Base-by-base conservation (phyloP, 2,797 vertebrate genomes). In the Eospalax fontanierii region DNA sequence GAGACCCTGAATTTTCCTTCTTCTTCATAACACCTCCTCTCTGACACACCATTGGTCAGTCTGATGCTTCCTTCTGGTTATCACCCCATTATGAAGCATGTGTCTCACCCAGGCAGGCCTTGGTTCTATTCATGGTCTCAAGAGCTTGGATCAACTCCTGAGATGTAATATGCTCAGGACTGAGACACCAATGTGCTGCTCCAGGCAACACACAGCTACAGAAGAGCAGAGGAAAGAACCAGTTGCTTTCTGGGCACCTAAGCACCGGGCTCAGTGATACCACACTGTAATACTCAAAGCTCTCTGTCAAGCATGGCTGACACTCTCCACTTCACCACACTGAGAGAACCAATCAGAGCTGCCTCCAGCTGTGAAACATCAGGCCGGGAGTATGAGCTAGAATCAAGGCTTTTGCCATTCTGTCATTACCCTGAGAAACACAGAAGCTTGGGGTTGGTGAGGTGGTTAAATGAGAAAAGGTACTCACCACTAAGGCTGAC, bases 151-250 rank as follows among this genome's bases (percentile, higher is more conserved):
- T 78, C 26, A 3, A 54, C 12, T 33, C 71, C 10, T 40, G 71
- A 86, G 28, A 76, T 22, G 26, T 2, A 88, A 33, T 6, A 21
- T 0, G 26, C 40, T 90, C 38, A 78, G 59, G 4, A 74, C 12
- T 26, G 2, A 76, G 46, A 26, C 21, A 73, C 21, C 35, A 14
- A 7, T 5, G 33, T 50, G 19, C 71, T 33, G 50, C 46, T 6
- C 24, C 0, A 0, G 2, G 22, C 28, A 11, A 24, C 1, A 0
- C 21, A 38, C 19, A 22, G 43, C 24, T 16, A 65, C 26, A n/a
- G 14, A 54, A 19, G 30, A 63, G 12, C 0, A 15, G 28, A 8
- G 63, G 18, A 38, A 70, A 74, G 15, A 19, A 38, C 15, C 71
- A 22, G 14, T 4, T 54, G 26, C 26, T 26, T 21, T 28, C 16